Percentiles rank a stretch among this genome's conserved stretches.
Conservation (phyloP, 1,140 invertebrate species). For the Diorhabda carinulata region DNA sequence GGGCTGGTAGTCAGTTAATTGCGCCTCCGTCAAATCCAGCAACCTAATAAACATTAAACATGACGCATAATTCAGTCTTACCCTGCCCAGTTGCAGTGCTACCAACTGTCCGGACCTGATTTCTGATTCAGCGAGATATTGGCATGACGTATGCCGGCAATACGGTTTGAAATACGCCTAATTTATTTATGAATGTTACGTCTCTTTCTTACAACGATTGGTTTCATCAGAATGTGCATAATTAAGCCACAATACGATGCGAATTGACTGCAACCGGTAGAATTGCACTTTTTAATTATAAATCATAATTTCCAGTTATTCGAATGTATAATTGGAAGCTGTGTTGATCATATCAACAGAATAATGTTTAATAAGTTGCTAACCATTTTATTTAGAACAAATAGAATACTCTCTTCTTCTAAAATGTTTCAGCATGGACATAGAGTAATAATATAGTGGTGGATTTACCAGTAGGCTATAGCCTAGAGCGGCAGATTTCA, state of each 20-base stretch:
- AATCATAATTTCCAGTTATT: too few relatives aligned
- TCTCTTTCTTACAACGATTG: slow-evolving; percentile 23
- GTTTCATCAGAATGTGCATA: slow-evolving; percentile 12
- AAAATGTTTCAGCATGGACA: too few relatives aligned
- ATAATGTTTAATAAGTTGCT: too few relatives aligned
- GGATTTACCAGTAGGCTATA: too few relatives aligned
- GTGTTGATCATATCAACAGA: too few relatives aligned
- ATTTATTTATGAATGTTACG: slow-evolving; percentile 31
- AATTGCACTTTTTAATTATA: background rate
- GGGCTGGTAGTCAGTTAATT: slow-evolving; percentile 34
- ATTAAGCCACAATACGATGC: slow-evolving; percentile 6
- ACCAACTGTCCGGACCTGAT: slow-evolving; percentile 34
- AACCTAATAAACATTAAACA: slow-evolving; percentile 42
- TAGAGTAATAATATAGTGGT: too few relatives aligned
- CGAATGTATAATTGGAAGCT: too few relatives aligned
- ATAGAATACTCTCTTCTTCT: too few relatives aligned
- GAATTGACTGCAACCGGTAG: background rate
- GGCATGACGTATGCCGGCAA: slow-evolving; percentile 30
- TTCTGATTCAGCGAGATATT: slow-evolving; percentile 32
- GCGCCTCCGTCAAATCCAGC: slow-evolving; percentile 38
- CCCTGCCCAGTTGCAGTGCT: slow-evolving; percentile 33
- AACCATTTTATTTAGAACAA: too few relatives aligned
- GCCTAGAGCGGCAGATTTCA: too few relatives aligned
- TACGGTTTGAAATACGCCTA: slow-evolving; percentile 32
- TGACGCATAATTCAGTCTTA: slow-evolving; percentile 41